A percentile compares a stretch with the other conserved stretches of the same genome.
Evolutionary conservation across 2,888 invertebrate genomes (phyloP).

Genomic region (Conomelus anceps): DNA sequence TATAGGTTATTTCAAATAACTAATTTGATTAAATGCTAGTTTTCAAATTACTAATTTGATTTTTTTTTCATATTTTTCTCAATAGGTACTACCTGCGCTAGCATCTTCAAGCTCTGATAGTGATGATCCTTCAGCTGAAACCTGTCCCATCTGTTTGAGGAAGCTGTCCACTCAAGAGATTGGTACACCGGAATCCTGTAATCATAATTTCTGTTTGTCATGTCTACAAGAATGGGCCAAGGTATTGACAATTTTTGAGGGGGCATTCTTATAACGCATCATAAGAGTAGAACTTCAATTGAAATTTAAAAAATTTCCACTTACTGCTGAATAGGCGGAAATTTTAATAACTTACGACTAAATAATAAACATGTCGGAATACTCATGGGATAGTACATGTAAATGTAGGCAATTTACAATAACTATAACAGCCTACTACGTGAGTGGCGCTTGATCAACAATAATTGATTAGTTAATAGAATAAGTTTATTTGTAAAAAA

Average conservation of each 20-base stretch:
- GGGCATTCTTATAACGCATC: background rate
- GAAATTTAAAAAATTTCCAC: background rate
- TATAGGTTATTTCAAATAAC: too few species aligned
- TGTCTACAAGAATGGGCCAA: slow-evolving; percentile 93
- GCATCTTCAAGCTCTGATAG: slow-evolving; percentile 51
- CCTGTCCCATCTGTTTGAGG: slow-evolving; percentile 84
- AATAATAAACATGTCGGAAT: too few species aligned
- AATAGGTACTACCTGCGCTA: background rate
- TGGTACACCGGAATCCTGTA: slow-evolving; percentile 79
- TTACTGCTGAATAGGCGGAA: background rate
- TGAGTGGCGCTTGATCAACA: too few species aligned
- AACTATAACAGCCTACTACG: too few species aligned
- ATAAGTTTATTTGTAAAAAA: too few species aligned
- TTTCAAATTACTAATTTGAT: too few species aligned
- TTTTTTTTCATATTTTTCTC: background rate
- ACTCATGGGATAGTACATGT: too few species aligned
- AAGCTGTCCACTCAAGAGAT: slow-evolving; percentile 71
- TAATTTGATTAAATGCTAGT: too few species aligned
- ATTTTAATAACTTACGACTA: background rate
- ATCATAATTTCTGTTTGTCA: slow-evolving; percentile 81
- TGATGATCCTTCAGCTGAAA: slow-evolving; percentile 63
- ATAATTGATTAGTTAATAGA: too few species aligned
- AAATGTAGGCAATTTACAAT: too few species aligned
- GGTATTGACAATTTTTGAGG: slow-evolving; percentile 38
- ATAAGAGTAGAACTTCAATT: background rate